Evolutionary conservation across 2,113 vertebrate species (phyloP).

Genomic region (Silurus asotus): DNA sequence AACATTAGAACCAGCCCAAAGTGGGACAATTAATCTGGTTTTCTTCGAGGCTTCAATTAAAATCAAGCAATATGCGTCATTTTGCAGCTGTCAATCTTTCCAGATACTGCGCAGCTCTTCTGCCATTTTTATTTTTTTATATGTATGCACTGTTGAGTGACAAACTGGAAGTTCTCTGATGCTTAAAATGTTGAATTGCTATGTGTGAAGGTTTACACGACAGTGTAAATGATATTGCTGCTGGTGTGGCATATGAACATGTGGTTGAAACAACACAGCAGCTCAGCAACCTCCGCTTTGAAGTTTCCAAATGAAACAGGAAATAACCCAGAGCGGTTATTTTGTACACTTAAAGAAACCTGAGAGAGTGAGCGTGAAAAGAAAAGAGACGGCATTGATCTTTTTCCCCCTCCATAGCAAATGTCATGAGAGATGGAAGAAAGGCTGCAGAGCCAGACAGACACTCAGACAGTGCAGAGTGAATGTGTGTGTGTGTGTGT

Average conservation of each 20-base stretch:
- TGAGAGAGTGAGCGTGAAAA: conserved; percentile 10
- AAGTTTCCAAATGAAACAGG: conserved; percentile 19
- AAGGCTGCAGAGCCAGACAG: conserved; percentile 47
- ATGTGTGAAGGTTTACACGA: not conserved
- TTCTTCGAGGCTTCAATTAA: not conserved
- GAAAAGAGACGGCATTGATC: conserved; percentile 30
- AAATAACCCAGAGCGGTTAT: conserved; percentile 31
- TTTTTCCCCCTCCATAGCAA: conserved; percentile 36
- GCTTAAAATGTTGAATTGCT: not conserved
- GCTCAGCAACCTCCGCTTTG: conserved; percentile 14
- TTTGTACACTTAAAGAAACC: conserved; percentile 27
- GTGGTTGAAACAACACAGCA: conserved; percentile 19
- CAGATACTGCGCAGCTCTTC: not conserved
- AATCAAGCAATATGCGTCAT: not conserved
- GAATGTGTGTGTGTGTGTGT: conserved; percentile 15
- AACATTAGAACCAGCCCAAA: not conserved
- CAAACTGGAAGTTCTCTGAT: not conserved
- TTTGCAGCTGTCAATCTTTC: not conserved
- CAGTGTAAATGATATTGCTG: not conserved
- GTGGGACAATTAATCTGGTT: too few species aligned
- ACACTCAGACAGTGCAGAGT: conserved; percentile 49
- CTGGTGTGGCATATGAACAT: conserved; percentile 20
- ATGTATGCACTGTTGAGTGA: not conserved
- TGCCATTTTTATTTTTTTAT: not conserved
- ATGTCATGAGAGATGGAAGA: conserved; percentile 39